phyloP scores from a whole-genome alignment of 2,888 invertebrate genomes.

The Tineola bisselliella region DNA sequence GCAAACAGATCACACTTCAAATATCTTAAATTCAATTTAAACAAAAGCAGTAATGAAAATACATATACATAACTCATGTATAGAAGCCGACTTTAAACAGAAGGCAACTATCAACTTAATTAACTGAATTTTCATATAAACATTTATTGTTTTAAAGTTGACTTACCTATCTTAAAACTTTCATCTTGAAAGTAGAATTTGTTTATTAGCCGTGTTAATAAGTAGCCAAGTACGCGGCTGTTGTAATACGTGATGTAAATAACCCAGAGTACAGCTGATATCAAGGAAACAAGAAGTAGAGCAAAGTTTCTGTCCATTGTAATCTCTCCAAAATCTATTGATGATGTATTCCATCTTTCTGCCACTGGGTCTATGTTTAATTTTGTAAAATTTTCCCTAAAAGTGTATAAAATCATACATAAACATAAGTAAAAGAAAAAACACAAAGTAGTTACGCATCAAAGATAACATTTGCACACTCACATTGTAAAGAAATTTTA shows the following conservation, averaged over 20 bases:
- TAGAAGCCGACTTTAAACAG: too few species aligned
- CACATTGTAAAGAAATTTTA: conserved; percentile 36
- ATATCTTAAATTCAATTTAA: too few species aligned
- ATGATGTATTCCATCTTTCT: conserved; percentile 69
- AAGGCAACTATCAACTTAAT: too few species aligned
- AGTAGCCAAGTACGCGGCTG: conserved; percentile 88
- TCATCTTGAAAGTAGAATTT: conserved; percentile 86
- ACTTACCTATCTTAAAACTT: conserved; percentile 86
- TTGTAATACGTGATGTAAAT: conserved; percentile 96
- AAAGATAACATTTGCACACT: conserved; percentile 35
- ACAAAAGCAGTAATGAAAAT: too few species aligned
- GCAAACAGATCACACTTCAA: too few species aligned
- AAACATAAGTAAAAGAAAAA: conserved; percentile 21
- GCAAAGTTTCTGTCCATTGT: conserved; percentile 80
- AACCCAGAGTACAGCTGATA: conserved; percentile 88
- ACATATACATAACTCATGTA: too few species aligned
- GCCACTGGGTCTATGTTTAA: conserved; percentile 43
- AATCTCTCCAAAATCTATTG: conserved; percentile 72
- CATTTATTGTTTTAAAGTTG: too few species aligned
- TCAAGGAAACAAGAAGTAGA: conserved; percentile 81
- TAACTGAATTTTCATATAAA: too few species aligned
- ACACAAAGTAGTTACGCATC: conserved; percentile 23
- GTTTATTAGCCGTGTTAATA: conserved; percentile 89
- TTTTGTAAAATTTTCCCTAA: conserved; percentile 46
- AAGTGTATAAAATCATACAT: background rate